phyloP scores from a whole-genome alignment of 2,888 invertebrate genomes.

The Lasioglossum pauxillum region DNA sequence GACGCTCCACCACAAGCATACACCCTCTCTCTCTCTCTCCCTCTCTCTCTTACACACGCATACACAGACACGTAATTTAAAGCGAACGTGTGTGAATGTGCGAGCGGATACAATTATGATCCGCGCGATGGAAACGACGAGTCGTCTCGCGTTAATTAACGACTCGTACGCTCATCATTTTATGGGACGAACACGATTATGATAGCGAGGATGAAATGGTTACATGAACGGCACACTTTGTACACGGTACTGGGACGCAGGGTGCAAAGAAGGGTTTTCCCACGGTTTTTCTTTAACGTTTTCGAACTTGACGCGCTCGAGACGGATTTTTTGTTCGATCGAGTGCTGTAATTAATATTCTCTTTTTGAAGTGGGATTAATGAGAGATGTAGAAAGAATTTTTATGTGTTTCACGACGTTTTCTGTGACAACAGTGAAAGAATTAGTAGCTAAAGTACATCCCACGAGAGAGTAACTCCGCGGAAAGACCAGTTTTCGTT shows the following conservation, averaged over 20 bases:
- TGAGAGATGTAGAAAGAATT: background rate
- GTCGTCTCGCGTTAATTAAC: conserved; percentile 42
- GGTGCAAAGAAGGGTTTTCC: conserved; percentile 25
- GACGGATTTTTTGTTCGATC: background rate
- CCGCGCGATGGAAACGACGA: conserved; percentile 16
- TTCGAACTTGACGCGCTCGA: background rate
- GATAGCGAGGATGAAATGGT: conserved; percentile 35
- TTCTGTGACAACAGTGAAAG: background rate
- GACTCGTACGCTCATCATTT: conserved; percentile 39
- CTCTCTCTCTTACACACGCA: background rate
- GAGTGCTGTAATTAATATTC: background rate
- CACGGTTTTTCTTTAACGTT: background rate
- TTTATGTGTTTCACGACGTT: background rate
- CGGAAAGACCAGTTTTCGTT: too few species aligned
- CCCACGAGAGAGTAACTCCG: too few species aligned
- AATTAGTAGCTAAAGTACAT: background rate
- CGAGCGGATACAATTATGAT: background rate
- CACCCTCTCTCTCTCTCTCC: background rate
- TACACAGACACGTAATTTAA: background rate
- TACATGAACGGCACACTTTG: conserved; percentile 14
- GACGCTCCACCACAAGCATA: background rate
- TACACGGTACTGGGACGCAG: conserved; percentile 11
- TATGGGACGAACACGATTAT: conserved; percentile 30
- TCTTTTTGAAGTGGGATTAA: background rate
- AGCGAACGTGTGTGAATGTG: background rate